Conservation (phyloP, 2,113 vertebrate genomes). For the Cettia cetti region DNA sequence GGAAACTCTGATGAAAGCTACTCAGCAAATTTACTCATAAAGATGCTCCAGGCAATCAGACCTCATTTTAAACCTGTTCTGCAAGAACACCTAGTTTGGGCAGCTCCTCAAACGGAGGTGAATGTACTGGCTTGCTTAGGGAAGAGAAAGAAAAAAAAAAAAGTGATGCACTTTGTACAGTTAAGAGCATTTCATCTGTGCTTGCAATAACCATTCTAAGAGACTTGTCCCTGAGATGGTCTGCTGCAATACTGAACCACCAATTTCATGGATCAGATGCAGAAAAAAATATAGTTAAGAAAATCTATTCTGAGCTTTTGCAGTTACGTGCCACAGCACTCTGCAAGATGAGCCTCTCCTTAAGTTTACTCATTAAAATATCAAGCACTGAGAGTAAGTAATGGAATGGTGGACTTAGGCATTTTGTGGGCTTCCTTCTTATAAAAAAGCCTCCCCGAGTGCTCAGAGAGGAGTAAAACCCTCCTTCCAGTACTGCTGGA, state of each 20-base stretch:
- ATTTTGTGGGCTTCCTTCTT: neutral
- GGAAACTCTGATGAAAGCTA: neutral
- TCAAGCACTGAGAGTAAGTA: neutral
- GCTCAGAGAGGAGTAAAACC: neutral
- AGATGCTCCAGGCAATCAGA: conserved; percentile 27
- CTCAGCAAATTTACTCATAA: neutral
- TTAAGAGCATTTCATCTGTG: neutral
- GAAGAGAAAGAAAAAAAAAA: neutral
- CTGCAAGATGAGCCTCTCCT: neutral
- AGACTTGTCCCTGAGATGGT: fast-evolving
- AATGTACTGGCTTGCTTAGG: neutral
- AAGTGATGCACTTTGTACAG: neutral
- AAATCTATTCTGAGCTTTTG: neutral
- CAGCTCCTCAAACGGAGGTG: neutral
- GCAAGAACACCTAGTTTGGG: conserved; percentile 35
- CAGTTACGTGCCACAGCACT: neutral
- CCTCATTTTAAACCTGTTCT: conserved; percentile 43
- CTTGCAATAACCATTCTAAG: neutral
- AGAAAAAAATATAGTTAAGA: neutral
- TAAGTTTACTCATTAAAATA: neutral
- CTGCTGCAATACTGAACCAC: neutral
- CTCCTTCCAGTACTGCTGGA: neutral
- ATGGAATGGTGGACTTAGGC: no score
- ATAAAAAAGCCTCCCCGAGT: neutral
- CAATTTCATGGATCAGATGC: neutral